Conservation (phyloP, 2,113 vertebrate species). For the Caranx melampygus region DNA sequence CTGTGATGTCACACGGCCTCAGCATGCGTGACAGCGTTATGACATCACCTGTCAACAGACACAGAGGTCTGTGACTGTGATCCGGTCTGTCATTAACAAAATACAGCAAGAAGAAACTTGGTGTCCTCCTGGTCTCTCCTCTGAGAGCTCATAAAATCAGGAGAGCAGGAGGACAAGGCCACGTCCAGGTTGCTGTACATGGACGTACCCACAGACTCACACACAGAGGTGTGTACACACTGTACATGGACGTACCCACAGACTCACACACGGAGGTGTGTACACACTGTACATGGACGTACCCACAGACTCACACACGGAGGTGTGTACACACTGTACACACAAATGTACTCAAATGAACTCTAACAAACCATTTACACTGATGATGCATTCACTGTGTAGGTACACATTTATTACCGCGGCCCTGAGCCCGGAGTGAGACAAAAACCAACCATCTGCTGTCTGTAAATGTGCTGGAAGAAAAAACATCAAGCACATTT, state of each 20-base stretch:
- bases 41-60: slow-evolving; percentile 25
- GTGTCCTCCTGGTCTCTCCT: not conserved
- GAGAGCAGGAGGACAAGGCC: too few relatives aligned
- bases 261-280: too few relatives aligned
- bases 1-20: slow-evolving; percentile 27
- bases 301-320: not conserved
- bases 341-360: not conserved
- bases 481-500: slow-evolving; percentile 26
- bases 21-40: slow-evolving; percentile 10
- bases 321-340: not conserved
- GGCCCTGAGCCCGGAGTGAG: not conserved
- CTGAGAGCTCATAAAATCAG: not conserved
- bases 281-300: not conserved
- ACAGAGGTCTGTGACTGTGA: slow-evolving; percentile 1
- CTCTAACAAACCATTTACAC: not conserved
- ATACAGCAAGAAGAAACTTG: not conserved
- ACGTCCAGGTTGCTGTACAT: slow-evolving; percentile 35
- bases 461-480: slow-evolving; percentile 36
- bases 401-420: not conserved
- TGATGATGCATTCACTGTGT: not conserved
- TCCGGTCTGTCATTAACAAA: not conserved
- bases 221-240: too few relatives aligned
- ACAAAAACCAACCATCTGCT: slow-evolving; percentile 58
- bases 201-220: slow-evolving; percentile 28
- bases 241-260: slow-evolving; percentile 39